Evolutionary conservation across 2,113 vertebrate species (phyloP).

Genomic region (Pontoporia blainvillei): DNA sequence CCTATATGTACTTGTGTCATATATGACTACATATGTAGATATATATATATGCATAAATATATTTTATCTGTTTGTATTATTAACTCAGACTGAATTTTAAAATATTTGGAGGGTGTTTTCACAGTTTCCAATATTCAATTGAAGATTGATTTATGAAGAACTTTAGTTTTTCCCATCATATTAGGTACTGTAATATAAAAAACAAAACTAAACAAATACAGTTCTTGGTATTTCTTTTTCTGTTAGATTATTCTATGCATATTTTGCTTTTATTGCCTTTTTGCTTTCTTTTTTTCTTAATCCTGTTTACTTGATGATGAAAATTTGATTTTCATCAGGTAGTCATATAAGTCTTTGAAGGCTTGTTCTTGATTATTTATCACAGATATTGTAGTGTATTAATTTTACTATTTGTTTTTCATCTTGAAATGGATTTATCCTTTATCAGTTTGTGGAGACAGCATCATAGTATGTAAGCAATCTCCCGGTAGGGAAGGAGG

Average conservation of each 20-base stretch:
- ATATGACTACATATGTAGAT: background rate
- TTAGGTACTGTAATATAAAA: background rate
- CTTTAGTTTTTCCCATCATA: background rate
- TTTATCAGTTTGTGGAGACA: background rate
- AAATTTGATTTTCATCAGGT: background rate
- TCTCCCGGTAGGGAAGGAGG: background rate
- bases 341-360: background rate
- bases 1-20: background rate
- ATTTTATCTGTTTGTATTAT: background rate
- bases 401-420: background rate
- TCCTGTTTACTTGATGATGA: background rate
- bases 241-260: background rate
- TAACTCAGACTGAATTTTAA: background rate
- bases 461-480: background rate
- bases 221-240: background rate
- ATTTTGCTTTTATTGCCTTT: background rate
- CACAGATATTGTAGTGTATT: background rate
- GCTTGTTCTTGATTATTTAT: background rate
- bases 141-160: background rate
- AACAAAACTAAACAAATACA: background rate
- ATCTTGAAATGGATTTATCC: background rate
- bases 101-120: background rate
- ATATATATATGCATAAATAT: background rate
- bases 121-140: background rate
- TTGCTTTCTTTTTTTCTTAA: background rate